Base-by-base conservation (phyloP, 2,888 invertebrate genomes). In the Sympetrum striolatum region DNA sequence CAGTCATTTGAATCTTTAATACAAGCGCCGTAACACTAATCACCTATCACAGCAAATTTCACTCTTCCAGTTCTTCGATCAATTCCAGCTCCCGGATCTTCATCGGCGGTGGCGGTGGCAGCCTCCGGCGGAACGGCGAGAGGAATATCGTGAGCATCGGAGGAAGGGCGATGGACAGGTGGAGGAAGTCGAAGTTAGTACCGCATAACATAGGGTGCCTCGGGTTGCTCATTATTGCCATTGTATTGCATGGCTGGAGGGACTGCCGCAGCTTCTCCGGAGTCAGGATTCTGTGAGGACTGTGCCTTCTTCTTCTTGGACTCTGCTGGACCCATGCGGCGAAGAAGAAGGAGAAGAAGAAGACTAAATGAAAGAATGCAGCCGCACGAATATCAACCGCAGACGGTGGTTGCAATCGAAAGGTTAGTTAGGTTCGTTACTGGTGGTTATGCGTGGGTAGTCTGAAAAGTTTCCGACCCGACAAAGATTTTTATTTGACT, bases 271-370 rank as follows among this genome's bases (percentile, higher is more conserved):
- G 48, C 37, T 60, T 86, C 86, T 86, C 86, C 86, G 58, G 86
- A 18, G n/a, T 31, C 81, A 82, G 81, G 14, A 37, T 60, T 86
- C 60, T 64, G 82, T 37, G 58, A 31, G 25, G 25, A 60, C 37
- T 60, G 60, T 39, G 60, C 6, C 86, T 37, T n/a, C n/a, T n/a
- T 60, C 35, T 86, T 86, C 86, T 86, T 60, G 86, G 86, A 86
- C 86, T 37, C 64, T 86, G 86, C 86, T 86, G 86, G 3, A 86
- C 86, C 86, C 86, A 86, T 86, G 86, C 86, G 86, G 86, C 86
- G 60, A 86, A 86, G 86, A 86, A 86, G 31, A 86, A 86, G 18
- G 86, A 86, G 35, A 86, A 86, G n/a, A 86, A 86, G n/a, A 86
- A 86, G 35, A 86, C 86, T 86, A 58, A 86, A 48, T 60, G 86